Percentiles rank a stretch among this genome's conserved stretches.
Evolutionary conservation across 2,888 invertebrate genomes (phyloP).

Genomic region (Epistrophella euchroma): DNA sequence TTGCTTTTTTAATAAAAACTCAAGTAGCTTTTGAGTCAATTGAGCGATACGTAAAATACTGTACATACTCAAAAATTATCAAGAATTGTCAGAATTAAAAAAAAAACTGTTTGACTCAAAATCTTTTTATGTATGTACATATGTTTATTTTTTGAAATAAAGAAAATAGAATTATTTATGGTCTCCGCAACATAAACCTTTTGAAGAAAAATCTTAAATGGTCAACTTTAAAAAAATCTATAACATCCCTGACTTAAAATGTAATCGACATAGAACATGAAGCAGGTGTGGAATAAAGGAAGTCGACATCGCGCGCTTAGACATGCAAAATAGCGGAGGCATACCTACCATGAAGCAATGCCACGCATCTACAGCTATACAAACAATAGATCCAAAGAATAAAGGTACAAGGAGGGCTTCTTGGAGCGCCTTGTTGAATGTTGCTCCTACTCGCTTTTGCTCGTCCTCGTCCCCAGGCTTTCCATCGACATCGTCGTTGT

Average conservation of each 20-base stretch:
- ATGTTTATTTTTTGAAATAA: too few species aligned
- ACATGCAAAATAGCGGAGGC: constrained; percentile 69
- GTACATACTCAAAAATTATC: too few species aligned
- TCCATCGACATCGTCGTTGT: constrained; percentile 77
- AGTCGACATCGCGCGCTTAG: constrained; percentile 76
- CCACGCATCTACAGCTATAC: constrained; percentile 56
- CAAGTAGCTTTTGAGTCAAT: too few species aligned
- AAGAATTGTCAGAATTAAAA: too few species aligned
- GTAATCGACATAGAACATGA: constrained; percentile 36
- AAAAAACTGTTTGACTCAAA: too few species aligned
- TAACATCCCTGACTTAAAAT: constrained; percentile 32
- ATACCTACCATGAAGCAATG: constrained; percentile 61
- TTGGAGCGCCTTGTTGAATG: constrained; percentile 73
- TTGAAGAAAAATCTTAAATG: too few species aligned
- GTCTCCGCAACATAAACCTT: too few species aligned
- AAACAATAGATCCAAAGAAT: constrained; percentile 56
- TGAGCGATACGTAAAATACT: too few species aligned
- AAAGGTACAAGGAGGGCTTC: constrained; percentile 46
- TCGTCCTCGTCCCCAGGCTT: constrained; percentile 59
- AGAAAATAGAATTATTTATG: too few species aligned
- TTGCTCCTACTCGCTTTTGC: constrained; percentile 37
- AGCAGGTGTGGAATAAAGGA: constrained; percentile 75
- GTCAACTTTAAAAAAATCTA: too few species aligned
- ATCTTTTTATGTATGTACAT: too few species aligned
- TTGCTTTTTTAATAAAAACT: too few species aligned